Evolutionary conservation across 2,888 invertebrate genomes (phyloP).

Genomic region (Diaprepes abbreviatus): DNA sequence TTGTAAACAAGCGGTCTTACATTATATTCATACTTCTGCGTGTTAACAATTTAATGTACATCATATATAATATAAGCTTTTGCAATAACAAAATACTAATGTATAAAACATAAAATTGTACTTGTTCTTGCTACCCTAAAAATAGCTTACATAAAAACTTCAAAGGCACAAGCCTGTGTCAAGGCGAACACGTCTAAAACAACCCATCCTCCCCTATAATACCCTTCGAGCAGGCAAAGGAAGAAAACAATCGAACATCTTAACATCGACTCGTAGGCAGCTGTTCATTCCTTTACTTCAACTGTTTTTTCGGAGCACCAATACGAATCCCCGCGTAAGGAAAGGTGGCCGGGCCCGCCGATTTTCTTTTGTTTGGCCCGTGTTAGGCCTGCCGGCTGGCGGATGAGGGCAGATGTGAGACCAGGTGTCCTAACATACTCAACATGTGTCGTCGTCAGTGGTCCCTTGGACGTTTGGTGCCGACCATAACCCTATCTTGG

Average conservation of each 20-base stretch:
- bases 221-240: constrained; percentile 44
- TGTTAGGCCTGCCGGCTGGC: constrained; percentile 56
- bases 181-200: constrained; percentile 26
- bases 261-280: constrained; percentile 51
- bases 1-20: too few relatives aligned
- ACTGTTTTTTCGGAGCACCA: constrained; percentile 57
- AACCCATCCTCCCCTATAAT: constrained; percentile 24
- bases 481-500: constrained; percentile 39
- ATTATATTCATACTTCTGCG: too few relatives aligned
- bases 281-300: constrained; percentile 54
- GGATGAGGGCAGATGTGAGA: constrained; percentile 63
- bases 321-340: constrained; percentile 57
- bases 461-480: constrained; percentile 29
- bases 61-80: too few relatives aligned
- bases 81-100: too few relatives aligned
- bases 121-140: background rate
- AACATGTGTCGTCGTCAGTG: constrained; percentile 52
- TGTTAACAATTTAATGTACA: too few relatives aligned
- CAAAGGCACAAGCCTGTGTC: constrained; percentile 20
- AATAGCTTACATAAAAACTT: background rate
- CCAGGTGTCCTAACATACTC: constrained; percentile 61
- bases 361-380: constrained; percentile 63
- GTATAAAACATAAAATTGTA: too few relatives aligned
- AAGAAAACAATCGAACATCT: constrained; percentile 55
- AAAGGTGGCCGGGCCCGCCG: constrained; percentile 56